Percentiles rank a stretch among this genome's conserved stretches.
phyloP scores from a whole-genome alignment of 2,113 vertebrate genomes.

The Tupaia chinensis region DNA sequence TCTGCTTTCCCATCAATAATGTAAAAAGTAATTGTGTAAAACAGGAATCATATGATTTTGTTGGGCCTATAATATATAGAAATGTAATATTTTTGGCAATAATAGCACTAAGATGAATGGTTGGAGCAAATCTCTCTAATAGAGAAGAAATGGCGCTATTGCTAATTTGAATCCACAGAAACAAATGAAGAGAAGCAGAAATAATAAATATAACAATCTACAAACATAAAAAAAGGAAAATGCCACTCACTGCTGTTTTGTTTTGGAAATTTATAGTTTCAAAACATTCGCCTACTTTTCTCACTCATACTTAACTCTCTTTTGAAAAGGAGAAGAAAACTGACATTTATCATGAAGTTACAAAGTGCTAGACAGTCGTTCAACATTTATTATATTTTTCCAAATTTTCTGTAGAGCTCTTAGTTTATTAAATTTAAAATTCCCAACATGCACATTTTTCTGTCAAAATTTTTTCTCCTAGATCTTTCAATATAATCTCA shows the following conservation, averaged over 20 bases:
- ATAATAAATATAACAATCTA: too few species aligned
- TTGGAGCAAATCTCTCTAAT: too few species aligned
- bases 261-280: not conserved
- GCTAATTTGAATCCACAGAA: too few species aligned
- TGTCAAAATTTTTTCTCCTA: not conserved
- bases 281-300: not conserved
- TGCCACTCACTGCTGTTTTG: not conserved
- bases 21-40: too few species aligned
- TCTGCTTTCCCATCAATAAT: too few species aligned
- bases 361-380: not conserved
- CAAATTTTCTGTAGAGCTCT: not conserved
- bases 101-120: too few species aligned
- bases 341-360: not conserved
- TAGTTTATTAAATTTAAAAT: not conserved
- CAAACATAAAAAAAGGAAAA: not conserved
- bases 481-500: not conserved
- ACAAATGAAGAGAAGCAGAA: too few species aligned
- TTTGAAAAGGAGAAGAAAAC: not conserved
- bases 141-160: too few species aligned
- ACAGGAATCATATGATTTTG: too few species aligned
- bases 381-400: not conserved
- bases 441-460: not conserved
- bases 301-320: not conserved
- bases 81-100: too few species aligned
- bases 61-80: too few species aligned